Evolutionary conservation across 1,140 invertebrate genomes (phyloP).

Genomic region (Brachionus paranguensis): DNA sequence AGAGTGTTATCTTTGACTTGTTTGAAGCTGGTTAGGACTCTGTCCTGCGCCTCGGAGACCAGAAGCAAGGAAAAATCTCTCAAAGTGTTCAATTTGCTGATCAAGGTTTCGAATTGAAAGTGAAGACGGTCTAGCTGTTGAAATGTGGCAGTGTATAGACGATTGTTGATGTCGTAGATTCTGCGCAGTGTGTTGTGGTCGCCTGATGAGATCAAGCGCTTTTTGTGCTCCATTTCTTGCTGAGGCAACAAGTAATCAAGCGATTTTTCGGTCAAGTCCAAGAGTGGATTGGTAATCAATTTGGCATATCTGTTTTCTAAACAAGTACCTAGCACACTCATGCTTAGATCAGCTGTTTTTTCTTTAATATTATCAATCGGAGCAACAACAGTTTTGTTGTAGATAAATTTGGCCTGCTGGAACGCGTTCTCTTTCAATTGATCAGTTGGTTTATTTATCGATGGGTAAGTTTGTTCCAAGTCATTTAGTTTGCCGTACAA

Average conservation of each 20-base stretch:
- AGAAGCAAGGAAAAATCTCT: neutral
- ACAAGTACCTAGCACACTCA: neutral
- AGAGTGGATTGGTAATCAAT: neutral
- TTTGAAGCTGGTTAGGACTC: neutral
- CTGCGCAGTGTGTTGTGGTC: neutral
- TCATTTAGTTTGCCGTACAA: slow-evolving; percentile 9
- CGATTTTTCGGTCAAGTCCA: slow-evolving; percentile 21
- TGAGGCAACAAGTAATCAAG: neutral
- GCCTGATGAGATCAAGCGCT: neutral
- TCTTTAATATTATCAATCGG: slow-evolving; percentile 1
- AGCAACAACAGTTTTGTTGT: neutral
- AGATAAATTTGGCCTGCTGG: neutral
- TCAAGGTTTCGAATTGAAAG: neutral
- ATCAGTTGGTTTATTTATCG: neutral
- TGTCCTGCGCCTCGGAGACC: neutral
- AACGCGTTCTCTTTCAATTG: neutral
- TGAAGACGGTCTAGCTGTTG: neutral
- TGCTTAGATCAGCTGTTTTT: slow-evolving; percentile 11
- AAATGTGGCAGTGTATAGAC: neutral
- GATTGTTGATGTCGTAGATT: neutral
- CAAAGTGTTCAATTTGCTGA: neutral
- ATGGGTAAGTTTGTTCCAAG: neutral
- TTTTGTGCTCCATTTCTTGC: neutral
- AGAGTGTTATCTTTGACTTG: neutral
- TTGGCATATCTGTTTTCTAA: slow-evolving; percentile 17